phyloP scores from a whole-genome alignment of 2,113 vertebrate species.

The Silurus glanis region DNA sequence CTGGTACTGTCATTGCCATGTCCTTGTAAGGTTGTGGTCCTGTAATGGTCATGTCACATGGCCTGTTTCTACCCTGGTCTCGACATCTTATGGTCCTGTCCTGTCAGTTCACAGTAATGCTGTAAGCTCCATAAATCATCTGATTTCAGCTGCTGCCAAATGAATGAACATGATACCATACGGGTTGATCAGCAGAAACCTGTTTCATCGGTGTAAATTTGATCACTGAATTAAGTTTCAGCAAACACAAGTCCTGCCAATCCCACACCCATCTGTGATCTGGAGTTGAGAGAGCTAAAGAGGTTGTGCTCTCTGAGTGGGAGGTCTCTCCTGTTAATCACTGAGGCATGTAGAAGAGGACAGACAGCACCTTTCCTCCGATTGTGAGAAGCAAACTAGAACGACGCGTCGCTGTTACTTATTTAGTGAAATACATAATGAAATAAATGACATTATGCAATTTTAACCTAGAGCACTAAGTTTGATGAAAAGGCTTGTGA shows the following conservation, averaged over 20 bases:
- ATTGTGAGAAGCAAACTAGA: not conserved
- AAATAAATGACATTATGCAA: too few relatives aligned
- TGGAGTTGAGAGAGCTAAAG: not conserved
- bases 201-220: not conserved
- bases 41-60: too few relatives aligned
- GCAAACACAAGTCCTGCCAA: not conserved
- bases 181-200: not conserved
- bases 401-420: not conserved
- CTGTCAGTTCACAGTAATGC: not conserved
- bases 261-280: not conserved
- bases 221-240: not conserved
- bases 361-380: not conserved
- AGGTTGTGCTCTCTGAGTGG: not conserved
- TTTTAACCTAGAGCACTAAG: too few relatives aligned
- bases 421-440: not conserved
- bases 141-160: not conserved
- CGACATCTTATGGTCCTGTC: too few relatives aligned
- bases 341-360: not conserved
- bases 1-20: too few relatives aligned
- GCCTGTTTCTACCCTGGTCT: too few relatives aligned
- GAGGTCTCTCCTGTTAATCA: not conserved
- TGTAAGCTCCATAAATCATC: not conserved
- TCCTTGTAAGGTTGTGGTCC: too few relatives aligned
- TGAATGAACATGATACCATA: not conserved
- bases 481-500: not conserved